Conservation (phyloP, 2,797 vertebrate species). For the Babyrousa celebensis region DNA sequence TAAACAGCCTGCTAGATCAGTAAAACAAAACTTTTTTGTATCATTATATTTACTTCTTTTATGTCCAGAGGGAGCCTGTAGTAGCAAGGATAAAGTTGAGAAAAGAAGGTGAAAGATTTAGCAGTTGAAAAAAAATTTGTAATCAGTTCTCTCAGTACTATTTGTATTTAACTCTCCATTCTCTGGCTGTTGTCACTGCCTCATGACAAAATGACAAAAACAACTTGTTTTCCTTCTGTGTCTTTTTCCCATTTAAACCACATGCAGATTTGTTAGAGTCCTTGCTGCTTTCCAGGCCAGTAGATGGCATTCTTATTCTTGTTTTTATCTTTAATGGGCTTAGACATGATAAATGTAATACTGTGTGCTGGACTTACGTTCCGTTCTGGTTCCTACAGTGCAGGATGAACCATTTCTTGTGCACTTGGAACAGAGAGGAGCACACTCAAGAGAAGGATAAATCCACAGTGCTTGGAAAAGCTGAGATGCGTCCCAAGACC, state of each 20-base stretch:
- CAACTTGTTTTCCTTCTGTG: background rate
- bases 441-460: background rate
- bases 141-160: background rate
- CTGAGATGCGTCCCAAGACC: background rate
- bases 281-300: constrained; percentile 78
- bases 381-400: background rate
- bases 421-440: background rate
- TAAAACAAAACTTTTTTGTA: background rate
- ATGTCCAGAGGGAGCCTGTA: background rate
- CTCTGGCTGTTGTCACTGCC: background rate
- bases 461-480: background rate
- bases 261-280: constrained; percentile 14
- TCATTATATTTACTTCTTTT: background rate
- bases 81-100: background rate
- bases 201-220: background rate
- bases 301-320: constrained; percentile 89
- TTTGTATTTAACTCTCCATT: background rate
- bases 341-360: constrained; percentile 28
- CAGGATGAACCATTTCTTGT: background rate
- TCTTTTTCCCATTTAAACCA: background rate
- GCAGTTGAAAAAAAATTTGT: constrained; percentile 28
- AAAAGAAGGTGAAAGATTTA: background rate
- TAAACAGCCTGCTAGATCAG: constrained; percentile 5
- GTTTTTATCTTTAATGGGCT: constrained; percentile 80
- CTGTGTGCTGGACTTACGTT: background rate